A percentile compares a stretch with the other conserved stretches of the same genome.
Conservation (phyloP, 2,113 vertebrate species). For the Leuciscus idus region DNA sequence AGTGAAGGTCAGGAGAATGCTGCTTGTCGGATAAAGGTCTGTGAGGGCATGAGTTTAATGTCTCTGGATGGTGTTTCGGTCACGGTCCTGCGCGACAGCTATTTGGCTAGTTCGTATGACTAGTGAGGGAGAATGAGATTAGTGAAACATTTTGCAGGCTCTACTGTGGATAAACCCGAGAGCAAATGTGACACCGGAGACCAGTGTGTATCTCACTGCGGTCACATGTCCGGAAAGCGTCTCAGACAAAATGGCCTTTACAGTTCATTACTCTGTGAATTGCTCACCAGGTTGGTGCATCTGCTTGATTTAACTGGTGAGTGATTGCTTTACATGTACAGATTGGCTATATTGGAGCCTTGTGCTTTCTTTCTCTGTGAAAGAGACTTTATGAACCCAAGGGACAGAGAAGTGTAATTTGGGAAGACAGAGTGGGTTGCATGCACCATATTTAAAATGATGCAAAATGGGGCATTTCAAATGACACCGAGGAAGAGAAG, state of each 20-base stretch:
- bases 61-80: slow-evolving; percentile 41
- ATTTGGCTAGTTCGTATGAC: slow-evolving; percentile 26
- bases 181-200: slow-evolving; percentile 34
- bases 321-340: slow-evolving; percentile 28
- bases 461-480: background rate
- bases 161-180: slow-evolving; percentile 9
- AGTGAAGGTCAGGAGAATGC: background rate
- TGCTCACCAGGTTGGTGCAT: slow-evolving; percentile 54
- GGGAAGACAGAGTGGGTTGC: background rate
- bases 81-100: slow-evolving; percentile 50
- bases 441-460: background rate
- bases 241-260: slow-evolving; percentile 42
- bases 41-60: background rate
- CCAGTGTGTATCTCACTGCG: slow-evolving; percentile 14
- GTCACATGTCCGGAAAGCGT: slow-evolving; percentile 40
- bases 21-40: background rate
- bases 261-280: slow-evolving; percentile 49
- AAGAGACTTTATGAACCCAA: background rate
- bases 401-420: slow-evolving; percentile 10
- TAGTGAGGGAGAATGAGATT: slow-evolving; percentile 7
- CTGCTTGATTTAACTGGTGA: slow-evolving; percentile 43
- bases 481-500: background rate
- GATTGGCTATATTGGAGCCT: background rate
- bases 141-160: background rate
- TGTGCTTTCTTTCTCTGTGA: background rate